Base-by-base conservation (phyloP, 2,888 invertebrate genomes). In the Caenorhabditis afra region DNA sequence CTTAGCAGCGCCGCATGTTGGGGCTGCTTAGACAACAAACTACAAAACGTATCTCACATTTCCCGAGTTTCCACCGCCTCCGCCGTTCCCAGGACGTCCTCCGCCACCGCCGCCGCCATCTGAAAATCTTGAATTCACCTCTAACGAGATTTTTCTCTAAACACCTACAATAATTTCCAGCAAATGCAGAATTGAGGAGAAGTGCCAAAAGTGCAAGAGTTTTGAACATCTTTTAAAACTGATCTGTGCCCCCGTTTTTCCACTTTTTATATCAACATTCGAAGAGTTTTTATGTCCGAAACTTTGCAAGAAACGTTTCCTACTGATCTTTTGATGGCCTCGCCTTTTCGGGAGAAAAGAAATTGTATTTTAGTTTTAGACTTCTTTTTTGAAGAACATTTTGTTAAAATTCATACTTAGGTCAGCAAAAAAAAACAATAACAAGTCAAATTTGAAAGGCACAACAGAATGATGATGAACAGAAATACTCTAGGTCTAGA, bases 401-500 rank as follows among this genome's bases (percentile, higher is more conserved):
- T 29, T n/a, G 11, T 22, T 49, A 49, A 16, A 1, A 10, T 49
- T 14, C 22, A 49, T 22, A 10, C 12, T 49, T 11, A 11, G 22
- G 49, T 12, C 12, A 49, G 20, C 29, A 53, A 29, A 29, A 11
- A 23, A 29, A 53, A 16, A 62, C 35, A 12, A 39, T 39, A 52
- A 55, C 35, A 23, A 66, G 50, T 39, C 50, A 39, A 50, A 41
- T 11, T 35, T 59, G 68, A 59, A 53, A 70, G 58, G 53, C 68
- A 70, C 59, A 70, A 70, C 70, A 61, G 41, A 49, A 35, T 61
- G 67, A 67, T 67, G 47, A 57, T 55, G 47, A 66, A 47, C 45
- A n/a, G 29, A 16, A 55, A 35, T 7, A 18, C 16, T 53, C 53
- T 53, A 53, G 16, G 41, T 45, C 50, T 37, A 70, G 45, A 62